A percentile compares a stretch with the other conserved stretches of the same genome.
Conservation (phyloP, 2,888 invertebrate genomes). For the Dioctria linearis region DNA sequence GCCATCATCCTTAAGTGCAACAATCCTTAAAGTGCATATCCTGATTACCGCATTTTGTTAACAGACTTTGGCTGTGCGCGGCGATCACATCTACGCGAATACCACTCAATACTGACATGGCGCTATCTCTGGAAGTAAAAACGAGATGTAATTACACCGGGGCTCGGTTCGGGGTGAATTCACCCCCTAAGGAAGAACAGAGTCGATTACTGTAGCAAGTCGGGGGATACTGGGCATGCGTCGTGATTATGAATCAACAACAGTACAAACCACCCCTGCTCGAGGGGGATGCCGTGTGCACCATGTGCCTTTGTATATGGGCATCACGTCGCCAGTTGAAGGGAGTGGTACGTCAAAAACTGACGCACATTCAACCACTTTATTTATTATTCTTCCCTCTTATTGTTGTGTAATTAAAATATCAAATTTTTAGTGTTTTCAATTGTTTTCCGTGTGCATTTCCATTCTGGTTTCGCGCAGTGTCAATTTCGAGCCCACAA, state of each 20-base stretch:
- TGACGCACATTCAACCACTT: slow-evolving; percentile 67
- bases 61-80: slow-evolving; percentile 33
- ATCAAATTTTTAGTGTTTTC: slow-evolving; percentile 1
- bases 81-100: neutral
- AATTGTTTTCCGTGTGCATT: slow-evolving; percentile 20
- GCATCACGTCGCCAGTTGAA: slow-evolving; percentile 68
- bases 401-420: slow-evolving; percentile 41
- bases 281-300: slow-evolving; percentile 53
- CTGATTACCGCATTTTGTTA: slow-evolving; percentile 54
- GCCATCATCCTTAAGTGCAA: slow-evolving; percentile 51
- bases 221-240: slow-evolving; percentile 29
- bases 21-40: slow-evolving; percentile 53
- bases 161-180: slow-evolving; percentile 37
- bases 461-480: slow-evolving; percentile 1
- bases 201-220: slow-evolving; percentile 27
- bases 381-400: slow-evolving; percentile 48
- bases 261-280: slow-evolving; percentile 52
- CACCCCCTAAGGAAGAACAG: slow-evolving; percentile 26
- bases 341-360: slow-evolving; percentile 72
- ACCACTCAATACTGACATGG: neutral
- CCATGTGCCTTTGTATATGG: slow-evolving; percentile 55
- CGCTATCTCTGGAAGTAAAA: slow-evolving; percentile 15
- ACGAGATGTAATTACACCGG: neutral
- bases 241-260: slow-evolving; percentile 55
- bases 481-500: neutral